phyloP scores from a whole-genome alignment of 2,797 vertebrate genomes.

The Triplophysa yarkandensis region DNA sequence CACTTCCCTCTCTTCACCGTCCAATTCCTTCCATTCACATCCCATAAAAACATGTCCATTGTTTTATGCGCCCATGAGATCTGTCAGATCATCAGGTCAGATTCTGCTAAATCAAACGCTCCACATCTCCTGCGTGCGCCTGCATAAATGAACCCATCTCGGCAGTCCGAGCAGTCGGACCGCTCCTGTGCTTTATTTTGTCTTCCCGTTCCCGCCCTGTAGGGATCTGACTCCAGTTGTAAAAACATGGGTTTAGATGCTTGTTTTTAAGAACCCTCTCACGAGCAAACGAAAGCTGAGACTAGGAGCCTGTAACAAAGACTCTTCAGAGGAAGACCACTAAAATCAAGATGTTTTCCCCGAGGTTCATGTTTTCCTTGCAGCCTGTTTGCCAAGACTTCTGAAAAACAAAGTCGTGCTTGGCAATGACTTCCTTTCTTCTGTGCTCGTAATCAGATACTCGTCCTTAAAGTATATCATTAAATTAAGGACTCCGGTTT shows the following conservation, averaged over 20 bases:
- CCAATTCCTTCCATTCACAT: conserved; percentile 39
- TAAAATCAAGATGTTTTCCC: conserved; percentile 58
- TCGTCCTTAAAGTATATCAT: conserved; percentile 30
- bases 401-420: conserved; percentile 59
- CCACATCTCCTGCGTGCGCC: conserved; percentile 36
- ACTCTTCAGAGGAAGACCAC: conserved; percentile 59
- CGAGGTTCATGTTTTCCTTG: conserved; percentile 65
- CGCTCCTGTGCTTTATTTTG: conserved; percentile 63
- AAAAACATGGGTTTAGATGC: conserved; percentile 72
- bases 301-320: conserved; percentile 62
- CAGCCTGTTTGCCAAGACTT: conserved; percentile 61
- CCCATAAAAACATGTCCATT: conserved; percentile 41
- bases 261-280: conserved; percentile 71
- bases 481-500: conserved; percentile 29
- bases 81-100: conserved; percentile 53
- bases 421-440: conserved; percentile 47
- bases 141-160: conserved; percentile 48
- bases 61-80: conserved; percentile 51
- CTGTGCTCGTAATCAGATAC: conserved; percentile 33
- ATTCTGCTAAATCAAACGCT: conserved; percentile 50
- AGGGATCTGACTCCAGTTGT: conserved; percentile 69
- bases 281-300: conserved; percentile 67
- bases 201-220: conserved; percentile 64
- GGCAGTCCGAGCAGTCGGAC: conserved; percentile 45
- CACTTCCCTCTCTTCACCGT: conserved; percentile 12